phyloP scores from a whole-genome alignment of 2,888 invertebrate species.

The Lycophotia porphyrea region DNA sequence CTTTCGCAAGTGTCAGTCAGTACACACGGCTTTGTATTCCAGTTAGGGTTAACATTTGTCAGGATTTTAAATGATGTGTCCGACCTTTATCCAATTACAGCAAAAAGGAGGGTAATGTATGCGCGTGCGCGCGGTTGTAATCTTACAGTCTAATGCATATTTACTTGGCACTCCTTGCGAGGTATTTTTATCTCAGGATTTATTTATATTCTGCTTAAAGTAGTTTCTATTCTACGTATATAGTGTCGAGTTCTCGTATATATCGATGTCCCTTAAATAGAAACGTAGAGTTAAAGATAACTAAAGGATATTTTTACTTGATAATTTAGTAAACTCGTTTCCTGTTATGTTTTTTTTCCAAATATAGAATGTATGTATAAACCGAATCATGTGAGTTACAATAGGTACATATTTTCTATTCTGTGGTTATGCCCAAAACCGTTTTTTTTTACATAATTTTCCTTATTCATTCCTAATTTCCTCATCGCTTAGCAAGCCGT shows the following conservation, averaged over 20 bases:
- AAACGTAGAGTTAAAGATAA: neutral
- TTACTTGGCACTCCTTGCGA: slow-evolving; percentile 48
- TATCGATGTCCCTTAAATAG: neutral
- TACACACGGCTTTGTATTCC: slow-evolving; percentile 17
- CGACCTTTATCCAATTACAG: slow-evolving; percentile 48
- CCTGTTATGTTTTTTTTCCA: neutral
- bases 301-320: neutral
- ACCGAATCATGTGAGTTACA: neutral
- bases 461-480: neutral
- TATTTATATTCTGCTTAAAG: slow-evolving; percentile 36
- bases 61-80: slow-evolving; percentile 34
- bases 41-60: slow-evolving; percentile 29
- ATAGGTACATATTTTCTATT: neutral
- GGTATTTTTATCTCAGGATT: slow-evolving; percentile 33
- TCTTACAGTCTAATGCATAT: slow-evolving; percentile 38
- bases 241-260: neutral
- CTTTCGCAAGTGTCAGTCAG: neutral
- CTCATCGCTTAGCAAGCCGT: neutral
- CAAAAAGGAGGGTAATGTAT: slow-evolving; percentile 20
- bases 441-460: neutral
- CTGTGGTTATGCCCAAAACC: neutral
- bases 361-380: neutral
- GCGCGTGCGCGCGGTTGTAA: slow-evolving; percentile 24
- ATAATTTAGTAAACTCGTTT: neutral
- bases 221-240: neutral